Base-by-base conservation (phyloP, 2,888 invertebrate species). In the Gonocerus acuteangulatus region DNA sequence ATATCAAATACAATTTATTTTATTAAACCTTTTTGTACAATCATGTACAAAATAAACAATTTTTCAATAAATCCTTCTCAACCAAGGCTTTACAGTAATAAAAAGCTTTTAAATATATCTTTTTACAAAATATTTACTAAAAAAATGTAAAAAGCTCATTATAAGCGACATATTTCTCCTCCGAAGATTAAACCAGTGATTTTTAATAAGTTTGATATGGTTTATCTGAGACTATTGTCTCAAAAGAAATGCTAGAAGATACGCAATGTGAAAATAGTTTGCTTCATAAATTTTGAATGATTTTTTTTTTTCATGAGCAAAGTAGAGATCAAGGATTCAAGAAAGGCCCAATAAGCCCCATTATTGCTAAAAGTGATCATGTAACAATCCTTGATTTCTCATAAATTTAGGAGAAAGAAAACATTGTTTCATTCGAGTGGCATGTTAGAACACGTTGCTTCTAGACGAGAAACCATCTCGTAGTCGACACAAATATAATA, bases 21-120 rank as follows among this genome's bases (percentile, higher is more conserved):
- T 7, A 36, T 22, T 42, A 2, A 13, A 11, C 34, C n/a, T 52
- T 1, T 52, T 54, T 54, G 36, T 54, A 54, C 54, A 54, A 51
- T 54, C 54, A 54, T 54, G 39, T 54, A 54, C 54, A 54, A n/a
- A 54, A 39, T 21, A 54, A 21, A 36, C 32, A 42, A 54, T 34
- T 19, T 51, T 18, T 34, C 18, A 32, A 27, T 51, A 51, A 51
- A 36, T 36, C 34, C 32, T 51, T 34, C 34, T 4, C 19, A 19
- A 34, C 34, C 48, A 51, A 19, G 36, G 34, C 19, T 51, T 36
- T 19, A 32, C 32, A 34, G 32, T 32, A 49, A 49, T 7, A 42
- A 32, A 51, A 51, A 1, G n/a, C 34, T 3, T 15, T 49, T 51
- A 51, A 32, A 51, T 51, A 19, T 51, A 18, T 36, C 18, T 16